Percentiles rank a stretch among this genome's conserved stretches.
Conservation (phyloP, 1,140 invertebrate genomes). For the Nebria ingens region DNA sequence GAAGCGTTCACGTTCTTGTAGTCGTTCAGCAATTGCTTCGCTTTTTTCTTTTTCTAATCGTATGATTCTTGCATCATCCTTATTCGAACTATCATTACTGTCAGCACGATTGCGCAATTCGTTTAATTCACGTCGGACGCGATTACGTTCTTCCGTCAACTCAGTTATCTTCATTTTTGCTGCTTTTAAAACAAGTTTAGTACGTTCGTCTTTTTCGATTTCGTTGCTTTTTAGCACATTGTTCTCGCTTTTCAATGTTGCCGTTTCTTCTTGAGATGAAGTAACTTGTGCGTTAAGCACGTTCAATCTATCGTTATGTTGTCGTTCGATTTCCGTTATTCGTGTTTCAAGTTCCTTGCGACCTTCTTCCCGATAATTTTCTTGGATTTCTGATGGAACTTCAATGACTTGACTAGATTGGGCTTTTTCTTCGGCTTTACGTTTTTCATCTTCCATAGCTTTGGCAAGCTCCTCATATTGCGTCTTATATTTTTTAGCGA, state of each 20-base stretch:
- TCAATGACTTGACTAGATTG: conserved; percentile 20
- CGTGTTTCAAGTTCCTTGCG: conserved; percentile 37
- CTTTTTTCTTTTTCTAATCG: conserved; percentile 66
- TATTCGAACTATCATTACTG: conserved; percentile 27
- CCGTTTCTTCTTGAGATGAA: conserved; percentile 46
- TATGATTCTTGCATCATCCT: conserved; percentile 40
- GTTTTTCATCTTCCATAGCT: conserved; percentile 46
- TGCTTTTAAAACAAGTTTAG: conserved; percentile 59
- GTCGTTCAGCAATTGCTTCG: conserved; percentile 50
- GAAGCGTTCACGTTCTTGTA: conserved; percentile 47
- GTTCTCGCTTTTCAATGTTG: conserved; percentile 57
- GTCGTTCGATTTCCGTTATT: conserved; percentile 35
- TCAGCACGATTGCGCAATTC: conserved; percentile 46
- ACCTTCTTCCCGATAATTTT: conserved; percentile 40
- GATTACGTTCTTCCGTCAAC: conserved; percentile 54
- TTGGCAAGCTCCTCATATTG: conserved; percentile 66
- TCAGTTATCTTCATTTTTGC: conserved; percentile 59
- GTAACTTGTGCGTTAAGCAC: conserved; percentile 51
- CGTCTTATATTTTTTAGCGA: conserved; percentile 86
- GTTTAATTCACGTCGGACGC: conserved; percentile 44
- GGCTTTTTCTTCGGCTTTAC: conserved; percentile 33
- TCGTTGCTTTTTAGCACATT: conserved; percentile 52
- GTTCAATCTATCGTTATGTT: conserved; percentile 41
- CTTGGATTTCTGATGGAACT: conserved; percentile 32
- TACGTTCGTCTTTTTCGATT: conserved; percentile 59